Conservation (phyloP, 2,888 invertebrate genomes). For the Malthinus seriepunctatus region DNA sequence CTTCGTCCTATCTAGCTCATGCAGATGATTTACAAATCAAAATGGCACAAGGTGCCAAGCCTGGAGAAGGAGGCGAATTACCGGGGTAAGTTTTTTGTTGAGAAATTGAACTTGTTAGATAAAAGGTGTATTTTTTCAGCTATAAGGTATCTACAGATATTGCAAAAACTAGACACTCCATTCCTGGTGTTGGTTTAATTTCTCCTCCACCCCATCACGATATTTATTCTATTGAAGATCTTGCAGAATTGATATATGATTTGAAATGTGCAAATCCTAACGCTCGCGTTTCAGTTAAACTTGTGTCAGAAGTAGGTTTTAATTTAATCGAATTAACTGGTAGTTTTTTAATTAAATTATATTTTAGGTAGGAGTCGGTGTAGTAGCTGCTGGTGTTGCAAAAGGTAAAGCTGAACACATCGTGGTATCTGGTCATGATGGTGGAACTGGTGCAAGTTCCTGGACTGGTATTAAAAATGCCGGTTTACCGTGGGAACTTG, state of each 20-base stretch:
- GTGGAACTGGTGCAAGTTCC: slow-evolving; percentile 97
- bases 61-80: slow-evolving; percentile 97
- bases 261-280: slow-evolving; percentile 95
- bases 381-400: slow-evolving; percentile 98
- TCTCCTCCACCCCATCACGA: slow-evolving; percentile 99
- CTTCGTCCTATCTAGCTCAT: slow-evolving; percentile 94
- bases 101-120: background rate
- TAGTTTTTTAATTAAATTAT: no score
- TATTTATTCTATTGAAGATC: slow-evolving; percentile 98
- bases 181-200: slow-evolving; percentile 95
- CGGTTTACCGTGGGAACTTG: slow-evolving; percentile 98
- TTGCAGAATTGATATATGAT: slow-evolving; percentile 97
- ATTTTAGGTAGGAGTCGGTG: slow-evolving; percentile 87
- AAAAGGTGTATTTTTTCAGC: slow-evolving; percentile 34
- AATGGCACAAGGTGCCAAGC: slow-evolving; percentile 99
- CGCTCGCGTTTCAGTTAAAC: slow-evolving; percentile 94
- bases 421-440: slow-evolving; percentile 98
- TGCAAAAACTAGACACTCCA: slow-evolving; percentile 92
- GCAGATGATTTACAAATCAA: slow-evolving; percentile 99
- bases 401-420: slow-evolving; percentile 99
- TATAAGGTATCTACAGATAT: slow-evolving; percentile 93
- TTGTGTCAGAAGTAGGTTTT: slow-evolving; percentile 80
- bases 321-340: background rate
- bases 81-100: slow-evolving; percentile 62
- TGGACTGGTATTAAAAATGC: slow-evolving; percentile 99